A percentile compares a stretch with the other conserved stretches of the same genome.
phyloP scores from a whole-genome alignment of 2,888 invertebrate species.

The Tipula helvola region DNA sequence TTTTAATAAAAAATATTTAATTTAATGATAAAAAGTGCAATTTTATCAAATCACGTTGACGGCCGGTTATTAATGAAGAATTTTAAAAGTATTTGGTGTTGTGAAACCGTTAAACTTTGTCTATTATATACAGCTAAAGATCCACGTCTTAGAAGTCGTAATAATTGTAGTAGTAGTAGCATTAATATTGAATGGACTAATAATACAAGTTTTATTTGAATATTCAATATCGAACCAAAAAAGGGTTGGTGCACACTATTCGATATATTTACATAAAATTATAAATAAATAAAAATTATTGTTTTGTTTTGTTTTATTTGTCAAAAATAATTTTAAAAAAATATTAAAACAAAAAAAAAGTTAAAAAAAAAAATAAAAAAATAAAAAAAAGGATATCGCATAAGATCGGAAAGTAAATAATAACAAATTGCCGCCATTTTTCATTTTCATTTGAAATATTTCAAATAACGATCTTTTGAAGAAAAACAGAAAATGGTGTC shows the following conservation, averaged over 20 bases:
- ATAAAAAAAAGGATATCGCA: neutral
- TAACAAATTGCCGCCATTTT: neutral
- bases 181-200: neutral
- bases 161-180: neutral
- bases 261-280: neutral
- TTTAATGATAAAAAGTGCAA: neutral
- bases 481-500: neutral
- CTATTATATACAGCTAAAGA: slow-evolving; percentile 33
- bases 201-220: neutral
- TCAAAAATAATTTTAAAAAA: neutral
- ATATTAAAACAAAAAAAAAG: neutral
- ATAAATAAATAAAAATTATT: neutral
- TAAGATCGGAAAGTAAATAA: neutral
- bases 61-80: slow-evolving; percentile 35
- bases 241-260: neutral
- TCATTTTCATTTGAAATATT: neutral
- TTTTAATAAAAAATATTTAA: neutral
- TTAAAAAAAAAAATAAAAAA: neutral
- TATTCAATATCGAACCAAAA: neutral
- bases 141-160: slow-evolving; percentile 30
- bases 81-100: slow-evolving; percentile 27
- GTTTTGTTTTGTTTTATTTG: neutral
- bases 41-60: neutral
- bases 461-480: neutral
- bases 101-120: slow-evolving; percentile 34